Evolutionary conservation across 2,888 invertebrate genomes (phyloP).

Genomic region (Empis livida): DNA sequence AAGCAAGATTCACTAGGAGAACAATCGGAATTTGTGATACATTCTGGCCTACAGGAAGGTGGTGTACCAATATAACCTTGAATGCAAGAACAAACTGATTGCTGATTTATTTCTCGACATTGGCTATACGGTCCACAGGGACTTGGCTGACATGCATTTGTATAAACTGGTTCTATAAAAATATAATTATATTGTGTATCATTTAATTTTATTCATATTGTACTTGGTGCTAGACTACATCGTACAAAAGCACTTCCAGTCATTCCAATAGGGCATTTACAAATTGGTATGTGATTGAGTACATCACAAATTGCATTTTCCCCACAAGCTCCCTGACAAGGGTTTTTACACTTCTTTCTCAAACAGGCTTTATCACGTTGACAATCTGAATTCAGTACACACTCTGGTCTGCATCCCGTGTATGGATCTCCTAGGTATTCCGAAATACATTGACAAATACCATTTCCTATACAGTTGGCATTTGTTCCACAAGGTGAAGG

Average conservation of each 20-base stretch:
- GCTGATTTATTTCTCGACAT: conserved; percentile 57
- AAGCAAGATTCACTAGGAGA: conserved; percentile 58
- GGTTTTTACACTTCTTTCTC: conserved; percentile 57
- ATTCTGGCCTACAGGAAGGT: conserved; percentile 66
- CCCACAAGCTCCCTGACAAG: conserved; percentile 65
- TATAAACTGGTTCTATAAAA: conserved; percentile 30
- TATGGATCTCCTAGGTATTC: conserved; percentile 70
- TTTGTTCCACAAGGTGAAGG: conserved; percentile 62
- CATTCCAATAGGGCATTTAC: conserved; percentile 50
- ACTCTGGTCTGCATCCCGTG: conserved; percentile 63
- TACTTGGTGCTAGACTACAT: conserved; percentile 39
- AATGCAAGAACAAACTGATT: conserved; percentile 60
- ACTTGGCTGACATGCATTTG: conserved; percentile 51
- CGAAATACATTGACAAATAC: conserved; percentile 55
- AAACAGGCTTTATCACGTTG: conserved; percentile 52
- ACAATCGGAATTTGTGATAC: conserved; percentile 62
- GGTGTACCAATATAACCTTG: conserved; percentile 60
- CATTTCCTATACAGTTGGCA: conserved; percentile 43
- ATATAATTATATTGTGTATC: not conserved
- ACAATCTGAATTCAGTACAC: conserved; percentile 60
- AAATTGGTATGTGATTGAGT: conserved; percentile 62
- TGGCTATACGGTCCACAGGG: conserved; percentile 73
- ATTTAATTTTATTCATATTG: no score
- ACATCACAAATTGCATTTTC: conserved; percentile 59
- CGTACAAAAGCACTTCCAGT: conserved; percentile 60